Percentiles rank a stretch among this genome's conserved stretches.
phyloP scores from a whole-genome alignment of 2,113 vertebrate species.

The Apeltes quadracus region DNA sequence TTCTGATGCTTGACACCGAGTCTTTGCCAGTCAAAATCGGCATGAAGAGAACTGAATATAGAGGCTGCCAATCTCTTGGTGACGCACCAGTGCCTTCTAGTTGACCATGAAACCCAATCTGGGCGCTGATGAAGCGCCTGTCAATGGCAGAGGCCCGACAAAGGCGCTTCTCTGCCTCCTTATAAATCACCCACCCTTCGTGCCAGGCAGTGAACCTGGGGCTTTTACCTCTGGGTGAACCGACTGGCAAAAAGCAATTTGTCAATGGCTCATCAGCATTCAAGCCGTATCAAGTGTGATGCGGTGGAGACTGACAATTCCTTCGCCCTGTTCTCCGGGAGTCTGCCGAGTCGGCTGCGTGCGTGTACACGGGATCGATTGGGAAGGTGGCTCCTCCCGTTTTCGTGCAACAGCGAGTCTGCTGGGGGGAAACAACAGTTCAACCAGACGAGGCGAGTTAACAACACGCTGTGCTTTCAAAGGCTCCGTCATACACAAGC shows the following conservation, averaged over 20 bases:
- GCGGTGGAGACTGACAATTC: slow-evolving; percentile 63
- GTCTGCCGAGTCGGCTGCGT: slow-evolving; percentile 1
- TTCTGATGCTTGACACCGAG: neutral
- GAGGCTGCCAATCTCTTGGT: slow-evolving; percentile 50
- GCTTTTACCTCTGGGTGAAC: slow-evolving; percentile 67
- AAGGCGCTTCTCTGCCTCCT: slow-evolving; percentile 63
- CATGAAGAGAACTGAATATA: slow-evolving; percentile 18
- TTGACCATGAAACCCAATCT: slow-evolving; percentile 70
- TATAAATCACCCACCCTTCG: slow-evolving; percentile 65
- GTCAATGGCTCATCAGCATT: slow-evolving; percentile 75
- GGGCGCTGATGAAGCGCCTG: slow-evolving; percentile 70
- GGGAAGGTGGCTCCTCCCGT: slow-evolving; percentile 27
- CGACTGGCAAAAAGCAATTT: slow-evolving; percentile 69
- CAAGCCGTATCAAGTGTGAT: slow-evolving; percentile 53
- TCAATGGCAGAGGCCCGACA: slow-evolving; percentile 54
- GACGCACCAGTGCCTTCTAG: slow-evolving; percentile 58
- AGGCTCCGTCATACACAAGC: slow-evolving; percentile 19
- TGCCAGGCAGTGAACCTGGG: slow-evolving; percentile 44
- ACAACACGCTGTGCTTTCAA: slow-evolving; percentile 21
- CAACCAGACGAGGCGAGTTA: slow-evolving; percentile 27
- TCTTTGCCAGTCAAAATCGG: slow-evolving; percentile 32
- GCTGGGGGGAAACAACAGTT: slow-evolving; percentile 17
- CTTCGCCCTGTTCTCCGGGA: slow-evolving; percentile 48
- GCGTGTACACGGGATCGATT: slow-evolving; percentile 22
- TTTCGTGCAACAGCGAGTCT: slow-evolving; percentile 22